Evolutionary conservation across 2,113 vertebrate genomes (phyloP).

Genomic region (Spheniscus mendiculus): DNA sequence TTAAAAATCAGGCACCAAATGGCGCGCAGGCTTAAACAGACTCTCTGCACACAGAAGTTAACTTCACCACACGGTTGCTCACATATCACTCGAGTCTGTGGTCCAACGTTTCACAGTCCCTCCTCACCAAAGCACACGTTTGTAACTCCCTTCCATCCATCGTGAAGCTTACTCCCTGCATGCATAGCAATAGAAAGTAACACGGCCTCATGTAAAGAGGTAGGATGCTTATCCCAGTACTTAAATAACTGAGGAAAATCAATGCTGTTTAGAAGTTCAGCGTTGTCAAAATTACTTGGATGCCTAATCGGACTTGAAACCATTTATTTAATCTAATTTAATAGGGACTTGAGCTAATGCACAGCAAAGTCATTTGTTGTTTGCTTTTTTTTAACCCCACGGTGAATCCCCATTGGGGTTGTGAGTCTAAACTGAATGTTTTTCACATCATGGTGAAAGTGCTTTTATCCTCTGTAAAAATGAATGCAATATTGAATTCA

Average conservation of each 20-base stretch:
- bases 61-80: neutral
- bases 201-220: neutral
- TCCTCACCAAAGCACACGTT: neutral
- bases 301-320: neutral
- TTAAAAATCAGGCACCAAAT: neutral
- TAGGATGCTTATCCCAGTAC: neutral
- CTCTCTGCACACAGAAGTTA: neutral
- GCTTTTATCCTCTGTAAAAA: neutral
- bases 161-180: neutral
- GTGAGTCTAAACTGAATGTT: neutral
- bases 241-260: neutral
- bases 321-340: neutral
- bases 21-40: neutral
- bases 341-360: neutral
- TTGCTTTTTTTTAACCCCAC: neutral
- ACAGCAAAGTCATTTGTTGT: neutral
- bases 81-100: accelerated
- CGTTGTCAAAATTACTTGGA: neutral
- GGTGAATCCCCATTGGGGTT: neutral
- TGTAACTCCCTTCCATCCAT: neutral
- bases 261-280: neutral
- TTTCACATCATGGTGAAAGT: neutral
- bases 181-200: neutral
- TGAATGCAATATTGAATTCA: neutral
- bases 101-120: accelerated